Percentiles rank a stretch among this genome's conserved stretches.
Conservation (phyloP, 2,113 vertebrate genomes). For the Strix aluco region DNA sequence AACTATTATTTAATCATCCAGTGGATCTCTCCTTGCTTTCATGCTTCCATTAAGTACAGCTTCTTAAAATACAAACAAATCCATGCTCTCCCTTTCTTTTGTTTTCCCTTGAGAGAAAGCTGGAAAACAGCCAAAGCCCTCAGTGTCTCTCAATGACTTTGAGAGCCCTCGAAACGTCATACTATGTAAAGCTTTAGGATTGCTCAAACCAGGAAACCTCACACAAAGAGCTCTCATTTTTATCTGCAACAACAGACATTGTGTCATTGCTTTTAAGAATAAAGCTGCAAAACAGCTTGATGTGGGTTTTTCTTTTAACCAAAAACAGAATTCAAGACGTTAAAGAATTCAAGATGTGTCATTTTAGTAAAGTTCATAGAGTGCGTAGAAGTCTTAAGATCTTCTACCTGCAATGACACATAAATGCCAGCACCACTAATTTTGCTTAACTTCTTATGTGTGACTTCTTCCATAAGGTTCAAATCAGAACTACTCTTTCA, state of each 20-base stretch:
- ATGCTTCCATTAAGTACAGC: background rate
- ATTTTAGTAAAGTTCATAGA: background rate
- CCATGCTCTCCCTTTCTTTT: background rate
- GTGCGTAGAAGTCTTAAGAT: background rate
- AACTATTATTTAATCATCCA: background rate
- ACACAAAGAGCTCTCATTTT: background rate
- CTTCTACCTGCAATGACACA: conserved; percentile 25
- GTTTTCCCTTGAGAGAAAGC: background rate
- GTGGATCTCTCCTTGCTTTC: background rate
- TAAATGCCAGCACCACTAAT: background rate
- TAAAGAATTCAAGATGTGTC: background rate
- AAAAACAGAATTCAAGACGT: background rate
- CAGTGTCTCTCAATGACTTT: background rate
- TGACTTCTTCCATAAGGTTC: background rate
- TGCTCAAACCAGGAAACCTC: conserved; percentile 7
- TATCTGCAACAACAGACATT: background rate
- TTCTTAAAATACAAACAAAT: background rate
- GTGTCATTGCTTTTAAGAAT: conserved; percentile 17
- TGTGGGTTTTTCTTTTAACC: conserved; percentile 13
- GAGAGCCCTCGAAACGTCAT: background rate
- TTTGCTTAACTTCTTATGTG: background rate
- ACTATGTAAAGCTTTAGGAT: background rate
- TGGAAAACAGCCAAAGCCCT: background rate
- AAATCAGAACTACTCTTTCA: conserved; percentile 7
- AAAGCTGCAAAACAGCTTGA: conserved; percentile 19